Evolutionary conservation across 2,797 vertebrate genomes (phyloP), one percentile per base, ranked within the genome.

Genomic region (Monodelphis domestica): DNA sequence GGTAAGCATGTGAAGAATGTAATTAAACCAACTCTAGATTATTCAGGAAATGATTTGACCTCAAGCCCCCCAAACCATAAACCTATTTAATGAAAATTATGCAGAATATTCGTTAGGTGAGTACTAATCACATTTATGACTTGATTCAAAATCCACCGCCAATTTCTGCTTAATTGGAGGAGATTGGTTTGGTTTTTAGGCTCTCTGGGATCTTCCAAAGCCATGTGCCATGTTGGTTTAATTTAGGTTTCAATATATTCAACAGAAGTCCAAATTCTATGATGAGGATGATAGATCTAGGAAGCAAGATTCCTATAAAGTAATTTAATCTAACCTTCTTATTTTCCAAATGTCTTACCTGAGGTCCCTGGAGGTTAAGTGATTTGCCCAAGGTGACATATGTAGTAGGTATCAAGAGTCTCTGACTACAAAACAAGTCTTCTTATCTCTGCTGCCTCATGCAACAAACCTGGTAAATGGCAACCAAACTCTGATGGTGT

Each of bases 51-150:
- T 30, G 54, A 53, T 54, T 94, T 91, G 89, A 92, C 84, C 78
- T 91, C 78, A 59, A 90, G 53, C 57, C 12, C 93, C 59, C 53
- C 93, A 92, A 52, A 91, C 84, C 89, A 29, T 94, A 88, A 95
- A 59, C 33, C 53, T 89, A 0, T 45, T 54, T 91, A 95, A 95
- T 95, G 87, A 95, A 95, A 93, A 91, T 90, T 93, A 91, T 78
- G 89, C 88, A 96, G 95, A 94, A 89, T 52, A 70, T 96, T 95
- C 63, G 51, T 96, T 70, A 93, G 38, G 92, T 70, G 53, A 5
- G 55, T 91, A 53, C 89, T 89, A 93, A 95, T 94, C 84, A 78
- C 94, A 57, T 94, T 93, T 92, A 94, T 96, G 94, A 95, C 94
- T 55, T 92, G 91, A 91, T 24, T 89, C 90, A 88, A 1, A 0